Evolutionary conservation across 2,888 invertebrate genomes (phyloP).

Genomic region (Hyalella azteca): DNA sequence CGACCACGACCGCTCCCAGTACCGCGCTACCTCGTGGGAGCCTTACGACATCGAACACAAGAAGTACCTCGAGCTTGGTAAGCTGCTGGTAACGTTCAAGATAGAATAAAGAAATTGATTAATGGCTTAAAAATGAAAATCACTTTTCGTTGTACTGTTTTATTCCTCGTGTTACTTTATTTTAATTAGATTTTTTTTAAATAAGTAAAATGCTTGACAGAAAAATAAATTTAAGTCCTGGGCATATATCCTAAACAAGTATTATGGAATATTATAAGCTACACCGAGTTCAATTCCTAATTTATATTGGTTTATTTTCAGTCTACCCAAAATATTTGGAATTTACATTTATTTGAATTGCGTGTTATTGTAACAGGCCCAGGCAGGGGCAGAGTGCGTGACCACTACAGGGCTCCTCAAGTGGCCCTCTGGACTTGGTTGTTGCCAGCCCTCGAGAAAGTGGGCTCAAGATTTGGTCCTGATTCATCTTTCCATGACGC

Average conservation of each 20-base stretch:
- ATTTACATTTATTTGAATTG: no score
- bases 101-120: no score
- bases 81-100: no score
- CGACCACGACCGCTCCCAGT: constrained; percentile 31
- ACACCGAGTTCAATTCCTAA: no score
- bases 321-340: no score
- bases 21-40: constrained; percentile 46
- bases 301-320: no score
- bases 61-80: constrained; percentile 51
- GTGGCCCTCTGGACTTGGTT: constrained; percentile 94
- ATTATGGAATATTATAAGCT: no score
- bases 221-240: not conserved
- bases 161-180: no score
- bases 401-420: constrained; percentile 93
- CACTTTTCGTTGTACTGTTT: no score
- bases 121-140: no score
- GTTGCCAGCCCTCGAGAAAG: constrained; percentile 74
- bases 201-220: not conserved
- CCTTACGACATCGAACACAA: constrained; percentile 43
- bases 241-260: no score
- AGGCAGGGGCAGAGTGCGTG: constrained; percentile 72
- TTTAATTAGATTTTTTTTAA: not conserved
- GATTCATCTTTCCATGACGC: constrained; percentile 53
- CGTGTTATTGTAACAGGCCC: no score
- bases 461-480: constrained; percentile 53